Conservation (phyloP, 2,797 vertebrate genomes). For the Lacerta bilineata region DNA sequence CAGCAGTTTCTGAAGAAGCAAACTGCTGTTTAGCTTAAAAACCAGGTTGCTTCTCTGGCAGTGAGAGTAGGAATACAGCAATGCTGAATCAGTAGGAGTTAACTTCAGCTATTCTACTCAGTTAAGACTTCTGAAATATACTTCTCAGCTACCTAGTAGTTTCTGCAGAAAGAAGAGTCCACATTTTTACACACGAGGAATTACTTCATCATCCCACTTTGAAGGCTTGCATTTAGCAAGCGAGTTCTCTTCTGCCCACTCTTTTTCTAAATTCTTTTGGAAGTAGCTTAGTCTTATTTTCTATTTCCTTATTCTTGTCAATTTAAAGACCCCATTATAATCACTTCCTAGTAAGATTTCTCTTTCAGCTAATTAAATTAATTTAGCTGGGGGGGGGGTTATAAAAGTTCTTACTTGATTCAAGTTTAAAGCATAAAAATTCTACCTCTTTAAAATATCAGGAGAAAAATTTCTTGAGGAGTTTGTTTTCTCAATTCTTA, state of each 20-base stretch:
- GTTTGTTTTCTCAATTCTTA: background rate
- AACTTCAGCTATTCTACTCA: background rate
- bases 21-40: constrained; percentile 30
- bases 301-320: background rate
- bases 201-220: background rate
- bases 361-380: background rate
- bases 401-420: background rate
- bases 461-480: background rate
- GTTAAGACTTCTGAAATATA: background rate
- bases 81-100: background rate
- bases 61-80: background rate
- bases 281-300: background rate
- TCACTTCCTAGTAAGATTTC: background rate
- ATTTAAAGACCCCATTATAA: background rate
- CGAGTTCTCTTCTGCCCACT: background rate
- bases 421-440: background rate
- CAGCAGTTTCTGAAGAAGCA: constrained; percentile 16
- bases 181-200: background rate
- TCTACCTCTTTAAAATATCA: background rate
- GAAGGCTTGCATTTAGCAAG: no score
- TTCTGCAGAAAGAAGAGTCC: background rate
- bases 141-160: background rate
- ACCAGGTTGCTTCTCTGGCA: constrained; percentile 7
- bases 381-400: background rate
- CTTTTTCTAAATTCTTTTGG: background rate